phyloP scores from a whole-genome alignment of 2,888 invertebrate species.

The Pristionchus arcanus region DNA sequence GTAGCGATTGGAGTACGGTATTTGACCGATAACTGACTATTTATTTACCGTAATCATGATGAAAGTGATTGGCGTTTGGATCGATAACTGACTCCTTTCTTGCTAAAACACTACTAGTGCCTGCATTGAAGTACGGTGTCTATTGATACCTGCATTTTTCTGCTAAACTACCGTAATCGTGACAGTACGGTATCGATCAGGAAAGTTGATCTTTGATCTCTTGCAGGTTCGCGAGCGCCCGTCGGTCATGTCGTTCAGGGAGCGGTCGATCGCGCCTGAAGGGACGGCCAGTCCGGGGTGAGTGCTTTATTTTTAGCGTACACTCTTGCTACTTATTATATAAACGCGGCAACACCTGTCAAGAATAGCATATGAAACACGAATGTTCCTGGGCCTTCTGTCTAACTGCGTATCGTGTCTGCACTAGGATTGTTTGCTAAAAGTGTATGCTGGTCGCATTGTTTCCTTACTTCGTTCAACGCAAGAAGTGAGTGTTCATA shows the following conservation, averaged over 20 bases:
- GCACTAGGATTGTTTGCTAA: too few species aligned
- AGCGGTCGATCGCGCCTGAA: slow-evolving; percentile 62
- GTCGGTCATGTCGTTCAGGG: slow-evolving; percentile 71
- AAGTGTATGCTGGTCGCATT: too few species aligned
- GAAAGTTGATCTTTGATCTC: not conserved
- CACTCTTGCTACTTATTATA: not conserved
- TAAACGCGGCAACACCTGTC: too few species aligned
- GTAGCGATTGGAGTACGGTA: slow-evolving; percentile 6
- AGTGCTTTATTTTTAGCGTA: not conserved
- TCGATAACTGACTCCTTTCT: too few species aligned
- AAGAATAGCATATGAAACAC: too few species aligned
- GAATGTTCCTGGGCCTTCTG: too few species aligned
- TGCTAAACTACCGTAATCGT: not conserved
- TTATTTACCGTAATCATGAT: not conserved
- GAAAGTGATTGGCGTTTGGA: too few species aligned
- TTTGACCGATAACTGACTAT: not conserved
- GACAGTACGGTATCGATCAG: not conserved
- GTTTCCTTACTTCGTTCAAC: too few species aligned
- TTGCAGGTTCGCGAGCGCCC: slow-evolving; percentile 65
- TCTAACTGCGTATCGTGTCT: too few species aligned
- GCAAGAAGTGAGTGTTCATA: too few species aligned
- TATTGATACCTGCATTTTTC: not conserved
- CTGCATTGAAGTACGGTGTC: not conserved
- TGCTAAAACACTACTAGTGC: too few species aligned
- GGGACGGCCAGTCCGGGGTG: slow-evolving; percentile 57